Base-by-base conservation (phyloP, 2,113 vertebrate genomes). In the Actinemys pallida region DNA sequence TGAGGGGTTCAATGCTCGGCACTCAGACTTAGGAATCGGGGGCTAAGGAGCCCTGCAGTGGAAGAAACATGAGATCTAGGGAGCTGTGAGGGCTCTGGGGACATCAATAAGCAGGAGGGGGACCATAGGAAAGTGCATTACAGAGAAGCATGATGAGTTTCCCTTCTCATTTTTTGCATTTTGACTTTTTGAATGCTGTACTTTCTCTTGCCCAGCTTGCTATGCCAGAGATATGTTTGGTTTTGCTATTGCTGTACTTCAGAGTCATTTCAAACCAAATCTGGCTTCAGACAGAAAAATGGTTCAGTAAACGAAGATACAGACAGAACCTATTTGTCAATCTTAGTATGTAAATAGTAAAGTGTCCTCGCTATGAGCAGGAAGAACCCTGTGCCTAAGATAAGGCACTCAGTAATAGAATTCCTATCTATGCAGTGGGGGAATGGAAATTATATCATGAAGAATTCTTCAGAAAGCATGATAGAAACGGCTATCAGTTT, bases 241-340 rank as follows among this genome's bases (percentile, higher is more conserved):
- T 93, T 96, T 94, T 76, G 85, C 57, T 84, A 82, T 88, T 35
- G 2, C 84, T 86, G 6, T 52, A 85, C 39, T 93, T 96, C 31
- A 95, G 95, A 90, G 31, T 53, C 42, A n/a, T 72, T 95, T 95
- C 56, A 93, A 94, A 94, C 84, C 62, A 89, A 92, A 87, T 90
- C 89, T 90, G 79, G 94, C 84, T 93, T 93, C 29, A 69, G 13
- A 31, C 25, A 84, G 10, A 69, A 94, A 95, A 95, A 92, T 87
- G 89, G 49, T 78, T 97, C 90, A 94, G 92, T 91, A 95, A 96
- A 96, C 84, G 85, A 96, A 96, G 88, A 93, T 97, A 89, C 56
- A 52, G 83, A 87, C 84, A 76, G 79, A 90, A 86, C 42, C 83
- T 95, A 53, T 96, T 96, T 96, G 84, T 95, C 91, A 96, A 1